Evolutionary conservation across 2,888 invertebrate species (phyloP).

Genomic region (Stenurella melanura): DNA sequence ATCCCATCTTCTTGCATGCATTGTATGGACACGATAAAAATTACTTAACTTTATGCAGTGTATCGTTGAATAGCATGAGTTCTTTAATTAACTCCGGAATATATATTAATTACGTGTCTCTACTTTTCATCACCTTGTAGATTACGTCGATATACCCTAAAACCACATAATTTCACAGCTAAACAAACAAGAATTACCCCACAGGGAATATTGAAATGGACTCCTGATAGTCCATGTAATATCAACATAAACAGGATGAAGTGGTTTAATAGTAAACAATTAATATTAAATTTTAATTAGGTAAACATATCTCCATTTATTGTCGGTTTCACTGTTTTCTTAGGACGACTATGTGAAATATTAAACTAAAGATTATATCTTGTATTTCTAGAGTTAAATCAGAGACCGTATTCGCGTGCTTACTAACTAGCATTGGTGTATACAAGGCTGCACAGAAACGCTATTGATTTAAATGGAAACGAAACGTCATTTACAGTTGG

Average conservation of each 20-base stretch:
- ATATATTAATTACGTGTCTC: background rate
- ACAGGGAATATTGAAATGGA: conserved; percentile 27
- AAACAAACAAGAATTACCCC: conserved; percentile 26
- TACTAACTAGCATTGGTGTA: background rate
- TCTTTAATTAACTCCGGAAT: too few relatives aligned
- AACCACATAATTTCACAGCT: conserved; percentile 1
- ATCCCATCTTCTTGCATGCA: too few relatives aligned
- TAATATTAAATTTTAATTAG: conserved; percentile 42
- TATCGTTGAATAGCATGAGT: too few relatives aligned
- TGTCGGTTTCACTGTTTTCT: conserved; percentile 28
- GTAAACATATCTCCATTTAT: conserved; percentile 37
- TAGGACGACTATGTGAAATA: conserved; percentile 24
- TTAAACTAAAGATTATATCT: conserved; percentile 11
- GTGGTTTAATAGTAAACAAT: conserved; percentile 37
- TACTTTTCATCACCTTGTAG: background rate
- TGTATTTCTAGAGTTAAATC: background rate
- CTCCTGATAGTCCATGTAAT: conserved; percentile 27
- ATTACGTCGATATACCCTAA: background rate
- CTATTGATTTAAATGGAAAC: too few relatives aligned
- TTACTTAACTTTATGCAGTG: too few relatives aligned
- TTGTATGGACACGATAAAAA: too few relatives aligned
- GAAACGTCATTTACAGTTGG: too few relatives aligned
- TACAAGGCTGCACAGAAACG: background rate
- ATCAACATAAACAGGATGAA: conserved; percentile 29
- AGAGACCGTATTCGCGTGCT: background rate